Evolutionary conservation across 2,113 vertebrate species (phyloP).

Genomic region (Columbina picui): DNA sequence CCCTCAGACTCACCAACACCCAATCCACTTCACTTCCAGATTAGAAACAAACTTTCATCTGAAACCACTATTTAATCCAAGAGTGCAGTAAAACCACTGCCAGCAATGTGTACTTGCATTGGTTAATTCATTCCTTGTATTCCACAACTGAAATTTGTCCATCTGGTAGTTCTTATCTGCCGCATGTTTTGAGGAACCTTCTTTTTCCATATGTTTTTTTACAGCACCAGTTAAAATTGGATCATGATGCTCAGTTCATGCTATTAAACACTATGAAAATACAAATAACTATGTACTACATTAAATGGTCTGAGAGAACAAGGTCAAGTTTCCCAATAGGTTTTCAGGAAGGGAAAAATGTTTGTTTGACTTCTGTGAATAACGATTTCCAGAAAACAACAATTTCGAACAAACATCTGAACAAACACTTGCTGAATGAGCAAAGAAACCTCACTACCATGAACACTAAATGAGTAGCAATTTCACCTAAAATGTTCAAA

Average conservation of each 20-base stretch:
- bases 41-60: not conserved
- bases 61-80: not conserved
- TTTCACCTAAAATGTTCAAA: not conserved
- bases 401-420: not conserved
- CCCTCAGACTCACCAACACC: not conserved
- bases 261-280: not conserved
- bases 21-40: not conserved
- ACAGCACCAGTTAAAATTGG: not conserved
- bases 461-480: not conserved
- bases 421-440: not conserved
- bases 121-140: not conserved
- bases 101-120: not conserved
- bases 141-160: not conserved
- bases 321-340: not conserved
- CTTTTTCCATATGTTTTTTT: constrained; percentile 24
- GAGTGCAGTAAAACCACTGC: not conserved
- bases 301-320: not conserved
- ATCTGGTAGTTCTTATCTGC: not conserved
- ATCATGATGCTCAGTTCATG: not conserved
- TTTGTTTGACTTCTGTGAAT: not conserved
- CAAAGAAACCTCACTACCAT: not conserved
- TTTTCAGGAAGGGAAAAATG: not conserved
- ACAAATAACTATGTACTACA: not conserved
- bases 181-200: not conserved
- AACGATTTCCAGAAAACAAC: not conserved